phyloP scores from a whole-genome alignment of 2,888 invertebrate species.

The Luperina testacea region DNA sequence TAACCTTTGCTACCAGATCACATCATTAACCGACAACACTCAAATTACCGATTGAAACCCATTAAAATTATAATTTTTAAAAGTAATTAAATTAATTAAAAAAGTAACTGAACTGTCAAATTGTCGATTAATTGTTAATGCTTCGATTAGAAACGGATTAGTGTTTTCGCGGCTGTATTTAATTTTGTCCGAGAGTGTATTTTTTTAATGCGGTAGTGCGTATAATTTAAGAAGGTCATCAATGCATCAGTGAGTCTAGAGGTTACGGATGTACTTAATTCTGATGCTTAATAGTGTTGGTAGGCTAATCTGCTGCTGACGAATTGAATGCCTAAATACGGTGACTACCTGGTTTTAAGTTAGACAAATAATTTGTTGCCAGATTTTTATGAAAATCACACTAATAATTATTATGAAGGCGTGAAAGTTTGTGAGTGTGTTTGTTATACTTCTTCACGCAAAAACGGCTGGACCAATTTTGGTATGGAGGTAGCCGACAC shows the following conservation, averaged over 20 bases:
- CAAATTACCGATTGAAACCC: conserved; percentile 14
- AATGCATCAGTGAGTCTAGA: conserved; percentile 58
- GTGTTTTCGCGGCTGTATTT: conserved; percentile 40
- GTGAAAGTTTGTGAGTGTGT: too few relatives aligned
- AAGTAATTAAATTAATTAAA: conserved; percentile 41
- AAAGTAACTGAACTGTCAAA: conserved; percentile 53
- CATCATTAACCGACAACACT: conserved; percentile 1
- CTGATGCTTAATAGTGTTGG: conserved; percentile 23
- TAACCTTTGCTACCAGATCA: not conserved
- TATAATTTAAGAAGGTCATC: conserved; percentile 46
- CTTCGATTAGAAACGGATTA: conserved; percentile 39
- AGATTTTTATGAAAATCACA: not conserved
- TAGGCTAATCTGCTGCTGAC: not conserved
- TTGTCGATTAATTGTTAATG: conserved; percentile 54
- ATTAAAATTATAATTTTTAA: conserved; percentile 21
- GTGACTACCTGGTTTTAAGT: not conserved
- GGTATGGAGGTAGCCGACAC: too few relatives aligned
- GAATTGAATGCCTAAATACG: not conserved
- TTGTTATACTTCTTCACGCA: too few relatives aligned
- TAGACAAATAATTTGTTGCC: not conserved
- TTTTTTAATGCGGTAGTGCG: conserved; percentile 50
- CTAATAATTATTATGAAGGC: too few relatives aligned
- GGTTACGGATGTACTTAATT: conserved; percentile 52
- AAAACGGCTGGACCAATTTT: too few relatives aligned
- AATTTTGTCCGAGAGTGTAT: conserved; percentile 33